Evolutionary conservation across 1,140 invertebrate genomes (phyloP), one percentile per base, ranked within the genome.

Genomic region (Lordiphosa mommai): DNA sequence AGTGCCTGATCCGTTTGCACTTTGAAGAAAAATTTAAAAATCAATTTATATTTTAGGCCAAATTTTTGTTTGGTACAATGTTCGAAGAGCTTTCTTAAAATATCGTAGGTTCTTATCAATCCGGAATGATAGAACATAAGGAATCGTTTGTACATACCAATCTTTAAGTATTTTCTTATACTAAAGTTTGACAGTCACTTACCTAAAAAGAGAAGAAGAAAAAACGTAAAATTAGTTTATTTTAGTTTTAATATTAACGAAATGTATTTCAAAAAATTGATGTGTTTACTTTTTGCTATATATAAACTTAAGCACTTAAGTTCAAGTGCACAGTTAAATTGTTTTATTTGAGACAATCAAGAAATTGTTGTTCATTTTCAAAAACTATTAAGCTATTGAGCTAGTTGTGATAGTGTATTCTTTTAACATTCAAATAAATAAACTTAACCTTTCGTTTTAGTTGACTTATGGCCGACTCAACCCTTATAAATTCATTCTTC

Each of bases 111-210:
- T 17, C 2, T 8, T 10, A 3, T 4, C 5, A 27, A n/a, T 8
- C 20, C n/a, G 0, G n/a, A n/a, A n/a, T n/a, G n/a, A n/a, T n/a
- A n/a, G n/a, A n/a, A n/a, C n/a, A n/a, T n/a, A 5, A 12, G 4
- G 4, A 34, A 59, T 34, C 20, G 4, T 29, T 41, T 41, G 12
- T 77, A 72, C 73, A 79, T 79, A 79, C 72, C 69, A 49, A 56
- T 40, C 14, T 9, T 32, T 12, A 36, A 14, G n/a, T 29, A 8
- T 29, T 9, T 2, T 29, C 32, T 5, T n/a, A 7, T 6, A 10
- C 32, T 33, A 8, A 37, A 20, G 12, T 23, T n/a, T 8, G 8
- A 17, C 30, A 30, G 27, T 13, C 20, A 79, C 74, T 79, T 80
- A 80, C 70, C 74, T 82, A 55, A 29, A 77, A 55, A 36, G 32